Evolutionary conservation across 1,140 invertebrate genomes (phyloP).

Genomic region (Drosophila ficusphila): DNA sequence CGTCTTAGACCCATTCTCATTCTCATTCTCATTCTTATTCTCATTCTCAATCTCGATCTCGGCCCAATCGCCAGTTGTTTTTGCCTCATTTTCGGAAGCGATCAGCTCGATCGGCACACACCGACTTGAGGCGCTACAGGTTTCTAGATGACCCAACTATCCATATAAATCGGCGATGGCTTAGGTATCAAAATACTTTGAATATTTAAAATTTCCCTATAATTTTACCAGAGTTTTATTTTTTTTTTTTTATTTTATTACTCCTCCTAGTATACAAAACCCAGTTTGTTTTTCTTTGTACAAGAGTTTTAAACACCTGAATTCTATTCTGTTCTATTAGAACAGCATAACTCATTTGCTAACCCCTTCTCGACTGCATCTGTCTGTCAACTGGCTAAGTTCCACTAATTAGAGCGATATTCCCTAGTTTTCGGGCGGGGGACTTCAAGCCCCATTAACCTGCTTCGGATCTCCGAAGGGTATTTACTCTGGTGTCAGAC

Average conservation of each 20-base stretch:
- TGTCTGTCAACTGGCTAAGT: background rate
- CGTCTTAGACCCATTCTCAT: slow-evolving; percentile 9
- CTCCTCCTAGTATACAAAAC: no score
- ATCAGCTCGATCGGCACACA: slow-evolving; percentile 1
- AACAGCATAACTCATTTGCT: background rate
- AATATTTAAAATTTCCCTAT: no score
- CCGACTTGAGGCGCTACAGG: background rate
- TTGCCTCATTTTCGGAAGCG: slow-evolving; percentile 29
- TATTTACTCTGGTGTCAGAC: slow-evolving; percentile 54
- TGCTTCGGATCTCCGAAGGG: slow-evolving; percentile 51
- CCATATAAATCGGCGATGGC: no score
- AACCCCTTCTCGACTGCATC: slow-evolving; percentile 6
- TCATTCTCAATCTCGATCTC: background rate
- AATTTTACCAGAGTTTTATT: no score
- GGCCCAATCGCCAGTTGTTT: slow-evolving; percentile 23
- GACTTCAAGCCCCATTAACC: slow-evolving; percentile 47
- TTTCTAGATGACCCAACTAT: background rate
- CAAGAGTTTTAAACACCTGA: background rate
- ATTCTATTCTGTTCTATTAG: background rate
- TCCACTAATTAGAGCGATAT: slow-evolving; percentile 17
- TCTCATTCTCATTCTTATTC: slow-evolving; percentile 7
- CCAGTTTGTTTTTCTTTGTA: no score
- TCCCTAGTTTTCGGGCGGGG: slow-evolving; percentile 18
- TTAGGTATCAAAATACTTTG: no score
- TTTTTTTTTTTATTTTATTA: no score